phyloP scores from a whole-genome alignment of 2,797 vertebrate genomes.

The Gymnopithys bicolor region DNA sequence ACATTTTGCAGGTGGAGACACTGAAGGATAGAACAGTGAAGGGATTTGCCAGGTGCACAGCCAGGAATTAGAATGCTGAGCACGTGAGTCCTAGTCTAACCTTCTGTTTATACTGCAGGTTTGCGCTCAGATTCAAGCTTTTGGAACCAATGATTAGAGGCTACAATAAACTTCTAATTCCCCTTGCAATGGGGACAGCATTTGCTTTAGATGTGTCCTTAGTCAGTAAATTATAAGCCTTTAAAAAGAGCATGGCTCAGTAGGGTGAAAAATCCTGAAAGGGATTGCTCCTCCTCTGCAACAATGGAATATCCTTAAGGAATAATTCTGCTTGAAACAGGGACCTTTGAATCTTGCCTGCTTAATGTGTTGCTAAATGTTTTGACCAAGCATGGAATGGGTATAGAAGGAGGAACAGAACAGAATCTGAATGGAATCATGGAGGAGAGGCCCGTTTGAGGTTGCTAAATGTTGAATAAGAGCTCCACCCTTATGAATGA shows the following conservation, averaged over 20 bases:
- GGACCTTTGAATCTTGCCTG: not conserved
- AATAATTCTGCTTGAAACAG: not conserved
- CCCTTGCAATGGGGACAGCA: not conserved
- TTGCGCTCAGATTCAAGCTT: not conserved
- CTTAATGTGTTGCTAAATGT: not conserved
- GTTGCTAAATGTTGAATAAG: not conserved
- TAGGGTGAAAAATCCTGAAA: not conserved
- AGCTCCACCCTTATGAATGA: not conserved
- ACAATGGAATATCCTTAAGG: not conserved
- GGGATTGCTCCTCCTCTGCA: not conserved
- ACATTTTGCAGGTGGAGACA: not conserved
- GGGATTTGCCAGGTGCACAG: not conserved
- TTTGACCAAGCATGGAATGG: not conserved
- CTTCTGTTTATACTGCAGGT: slow-evolving; percentile 20
- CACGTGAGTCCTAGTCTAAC: not conserved
- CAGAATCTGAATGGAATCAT: not conserved
- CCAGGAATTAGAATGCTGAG: slow-evolving; percentile 21
- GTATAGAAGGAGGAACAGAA: not conserved
- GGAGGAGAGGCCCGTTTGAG: not conserved
- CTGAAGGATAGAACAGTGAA: slow-evolving; percentile 2
- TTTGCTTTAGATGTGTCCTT: not conserved
- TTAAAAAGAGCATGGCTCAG: not conserved
- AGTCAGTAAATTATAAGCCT: not conserved
- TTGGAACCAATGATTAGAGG: not conserved
- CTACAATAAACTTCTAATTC: slow-evolving; percentile 5